phyloP scores from a whole-genome alignment of 2,113 vertebrate species.

The Ciconia stormi region DNA sequence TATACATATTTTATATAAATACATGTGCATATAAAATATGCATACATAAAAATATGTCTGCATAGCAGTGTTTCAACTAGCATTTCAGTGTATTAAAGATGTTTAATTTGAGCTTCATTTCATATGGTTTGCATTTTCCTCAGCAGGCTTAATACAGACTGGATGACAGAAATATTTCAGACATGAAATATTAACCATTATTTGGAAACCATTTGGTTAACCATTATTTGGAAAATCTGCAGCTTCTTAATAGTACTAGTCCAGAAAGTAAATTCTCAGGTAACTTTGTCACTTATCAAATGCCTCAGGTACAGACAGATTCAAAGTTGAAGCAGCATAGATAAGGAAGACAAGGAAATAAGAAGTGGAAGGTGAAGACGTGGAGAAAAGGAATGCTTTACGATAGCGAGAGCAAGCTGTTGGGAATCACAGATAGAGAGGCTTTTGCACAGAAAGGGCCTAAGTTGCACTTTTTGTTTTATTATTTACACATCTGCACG shows the following conservation, averaged over 20 bases:
- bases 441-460: neutral
- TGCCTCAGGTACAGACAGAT: neutral
- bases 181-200: neutral
- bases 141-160: neutral
- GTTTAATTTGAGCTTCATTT: neutral
- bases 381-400: neutral
- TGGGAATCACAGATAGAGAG: neutral
- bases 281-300: neutral
- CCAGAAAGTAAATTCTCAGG: neutral
- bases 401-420: neutral
- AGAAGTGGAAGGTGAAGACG: neutral
- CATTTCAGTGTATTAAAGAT: neutral
- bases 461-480: neutral
- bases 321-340: neutral
- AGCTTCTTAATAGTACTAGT: neutral
- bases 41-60: neutral
- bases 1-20: neutral
- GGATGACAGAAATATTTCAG: neutral
- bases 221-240: neutral
- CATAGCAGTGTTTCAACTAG: neutral
- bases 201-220: neutral
- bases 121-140: neutral
- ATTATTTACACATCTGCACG: fast-evolving
- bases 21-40: neutral
- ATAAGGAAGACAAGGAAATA: neutral